Evolutionary conservation across 2,113 vertebrate species (phyloP).

Genomic region (Rhadina sibilatrix): DNA sequence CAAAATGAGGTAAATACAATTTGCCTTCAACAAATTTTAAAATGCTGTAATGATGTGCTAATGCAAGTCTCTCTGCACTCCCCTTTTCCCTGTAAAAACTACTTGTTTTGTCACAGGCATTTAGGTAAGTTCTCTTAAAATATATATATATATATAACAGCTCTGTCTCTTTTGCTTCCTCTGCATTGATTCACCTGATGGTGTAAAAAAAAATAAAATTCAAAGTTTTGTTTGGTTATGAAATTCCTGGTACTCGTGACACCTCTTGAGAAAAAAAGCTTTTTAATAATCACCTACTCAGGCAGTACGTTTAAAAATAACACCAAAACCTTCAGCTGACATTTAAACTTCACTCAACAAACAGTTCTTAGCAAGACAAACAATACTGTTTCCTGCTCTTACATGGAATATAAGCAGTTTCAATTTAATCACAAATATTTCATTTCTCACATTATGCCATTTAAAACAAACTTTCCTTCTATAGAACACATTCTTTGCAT

Average conservation of each 20-base stretch:
- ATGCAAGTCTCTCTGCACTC: neutral
- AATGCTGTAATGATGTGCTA: neutral
- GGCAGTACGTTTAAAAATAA: conserved; percentile 13
- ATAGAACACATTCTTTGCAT: neutral
- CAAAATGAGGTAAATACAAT: neutral
- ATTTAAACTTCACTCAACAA: conserved; percentile 51
- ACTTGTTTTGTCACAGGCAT: neutral
- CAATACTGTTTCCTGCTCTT: neutral
- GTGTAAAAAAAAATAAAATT: neutral
- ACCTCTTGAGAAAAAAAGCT: neutral
- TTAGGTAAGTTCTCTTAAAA: neutral
- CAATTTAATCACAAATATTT: neutral
- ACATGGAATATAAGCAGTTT: neutral
- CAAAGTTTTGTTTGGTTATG: neutral
- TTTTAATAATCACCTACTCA: conserved; percentile 7
- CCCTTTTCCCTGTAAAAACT: neutral
- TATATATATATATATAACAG: neutral
- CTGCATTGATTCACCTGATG: neutral
- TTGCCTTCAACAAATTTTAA: neutral
- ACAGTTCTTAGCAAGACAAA: neutral
- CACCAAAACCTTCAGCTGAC: neutral
- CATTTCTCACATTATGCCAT: conserved; percentile 1
- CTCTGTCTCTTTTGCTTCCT: neutral
- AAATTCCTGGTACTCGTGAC: neutral
- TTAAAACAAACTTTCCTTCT: conserved; percentile 39